phyloP scores from a whole-genome alignment of 1,140 invertebrate species.

The Apolygus lucorum region DNA sequence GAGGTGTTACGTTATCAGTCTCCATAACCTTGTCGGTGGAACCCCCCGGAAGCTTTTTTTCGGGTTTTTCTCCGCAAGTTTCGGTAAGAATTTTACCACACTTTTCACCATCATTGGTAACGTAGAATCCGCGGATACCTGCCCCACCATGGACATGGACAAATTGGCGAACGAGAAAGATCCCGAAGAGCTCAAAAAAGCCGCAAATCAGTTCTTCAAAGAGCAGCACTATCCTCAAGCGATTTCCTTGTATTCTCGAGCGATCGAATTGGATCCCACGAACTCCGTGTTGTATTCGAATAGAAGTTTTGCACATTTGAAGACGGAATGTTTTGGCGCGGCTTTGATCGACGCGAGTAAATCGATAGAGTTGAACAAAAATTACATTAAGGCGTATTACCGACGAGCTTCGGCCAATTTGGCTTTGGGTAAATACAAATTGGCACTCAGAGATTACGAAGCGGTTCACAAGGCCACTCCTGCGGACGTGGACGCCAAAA shows the following conservation, averaged over 20 bases:
- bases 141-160: neutral
- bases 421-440: slow-evolving; percentile 95
- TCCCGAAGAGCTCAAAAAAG: slow-evolving; percentile 62
- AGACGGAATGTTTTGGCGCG: slow-evolving; percentile 86
- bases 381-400: slow-evolving; percentile 91
- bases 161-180: neutral
- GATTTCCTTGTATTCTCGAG: slow-evolving; percentile 82
- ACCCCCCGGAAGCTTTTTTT: too few species aligned
- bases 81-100: too few species aligned
- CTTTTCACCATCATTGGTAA: neutral
- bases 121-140: neutral
- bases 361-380: slow-evolving; percentile 80
- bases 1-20: too few species aligned
- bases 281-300: slow-evolving; percentile 88
- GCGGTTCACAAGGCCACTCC: slow-evolving; percentile 83
- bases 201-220: slow-evolving; percentile 69
- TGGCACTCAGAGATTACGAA: slow-evolving; percentile 94
- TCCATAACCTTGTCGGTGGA: too few species aligned
- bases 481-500: slow-evolving; percentile 86
- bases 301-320: slow-evolving; percentile 88
- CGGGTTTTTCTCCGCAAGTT: too few species aligned
- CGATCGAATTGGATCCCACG: slow-evolving; percentile 76
- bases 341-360: slow-evolving; percentile 84
- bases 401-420: slow-evolving; percentile 91
- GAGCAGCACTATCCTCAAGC: slow-evolving; percentile 83